Evolutionary conservation across 2,888 invertebrate species (phyloP).

Genomic region (Pelosia muscerda): DNA sequence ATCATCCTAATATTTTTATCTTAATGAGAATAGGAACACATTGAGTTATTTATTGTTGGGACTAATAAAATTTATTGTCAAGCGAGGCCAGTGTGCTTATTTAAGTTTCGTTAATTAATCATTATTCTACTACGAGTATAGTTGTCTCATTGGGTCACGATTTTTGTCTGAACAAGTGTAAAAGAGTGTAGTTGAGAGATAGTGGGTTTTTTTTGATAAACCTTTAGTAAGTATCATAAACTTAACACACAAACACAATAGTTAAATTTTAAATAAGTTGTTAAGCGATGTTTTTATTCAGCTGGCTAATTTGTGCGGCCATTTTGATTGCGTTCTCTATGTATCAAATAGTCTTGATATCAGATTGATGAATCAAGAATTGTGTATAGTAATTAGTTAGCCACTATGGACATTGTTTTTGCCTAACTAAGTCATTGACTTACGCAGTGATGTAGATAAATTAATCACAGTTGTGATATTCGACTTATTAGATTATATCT

Average conservation of each 20-base stretch:
- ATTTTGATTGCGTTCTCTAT: background rate
- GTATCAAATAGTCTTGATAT: conserved; percentile 8
- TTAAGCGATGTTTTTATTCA: background rate
- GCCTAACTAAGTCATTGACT: conserved; percentile 14
- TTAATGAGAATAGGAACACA: conserved; percentile 45
- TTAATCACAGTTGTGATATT: background rate
- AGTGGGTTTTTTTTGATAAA: background rate
- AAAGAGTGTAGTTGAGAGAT: too few species aligned
- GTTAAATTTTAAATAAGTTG: background rate
- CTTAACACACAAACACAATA: background rate
- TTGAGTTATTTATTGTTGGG: conserved; percentile 45
- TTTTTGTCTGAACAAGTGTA: background rate
- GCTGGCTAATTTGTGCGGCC: background rate
- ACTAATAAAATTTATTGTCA: conserved; percentile 46
- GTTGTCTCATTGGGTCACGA: conserved; percentile 15
- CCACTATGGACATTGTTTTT: conserved; percentile 13
- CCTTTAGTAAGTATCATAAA: background rate
- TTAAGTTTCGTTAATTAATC: conserved; percentile 41
- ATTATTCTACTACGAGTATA: conserved; percentile 34
- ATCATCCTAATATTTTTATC: conserved; percentile 43
- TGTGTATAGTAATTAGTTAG: conserved; percentile 18
- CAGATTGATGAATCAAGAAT: conserved; percentile 15
- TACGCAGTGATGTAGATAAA: background rate
- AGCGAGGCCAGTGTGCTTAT: conserved; percentile 36
- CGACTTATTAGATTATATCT: conserved; percentile 2